Evolutionary conservation across 2,113 vertebrate species (phyloP), one percentile per base, ranked within the genome.

Genomic region (Chamaetylas fuelleborni): DNA sequence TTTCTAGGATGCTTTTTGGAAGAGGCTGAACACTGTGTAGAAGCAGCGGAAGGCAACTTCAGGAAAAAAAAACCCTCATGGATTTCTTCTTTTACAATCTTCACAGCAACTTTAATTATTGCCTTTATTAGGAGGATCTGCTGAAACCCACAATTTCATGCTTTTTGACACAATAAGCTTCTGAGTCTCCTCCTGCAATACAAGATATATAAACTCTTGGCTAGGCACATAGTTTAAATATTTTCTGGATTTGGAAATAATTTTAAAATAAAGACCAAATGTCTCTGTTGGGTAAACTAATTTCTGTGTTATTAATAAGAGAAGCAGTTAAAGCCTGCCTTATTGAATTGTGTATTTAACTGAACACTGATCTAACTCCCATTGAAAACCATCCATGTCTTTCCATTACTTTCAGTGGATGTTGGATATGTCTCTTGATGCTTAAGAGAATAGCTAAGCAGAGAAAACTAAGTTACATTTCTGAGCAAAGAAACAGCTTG

Each of bases 251-350:
- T 82, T 69, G 23, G 65, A 90, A 93, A 70, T 88, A 0, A 23
- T 83, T 92, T 83, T 6, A 88, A 96, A 92, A 92, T 66, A 82
- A 93, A 76, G 54, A 92, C 48, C 42, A 81, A 80, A 88, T 93
- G 43, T 92, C 33, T 93, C 82, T 73, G 45, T 56, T 76, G 51
- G 73, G n/a, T 57, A 83, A 88, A 61, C 42, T 42, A 42, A 47
- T 67, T 31, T 69, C 70, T 92, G 13, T 36, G 25, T 96, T 89
- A 81, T 81, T 89, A 89, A 47, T 64, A 88, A 72, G 64, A 73
- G 53, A 81, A 85, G 77, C 56, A 67, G 38, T 62, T 81, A 64
- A 74, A 89, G 43, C 12, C 47, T 91, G 51, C 36, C n/a, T 71
- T 88, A 81, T 38, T 86, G 69, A 92, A 78, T 53, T 71, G 28